These are phyloP conservation scores for Nannobrachium achirus DNA, from an alignment of 2,113 vertebrate genomes.

Conservation along the genomic window DNA sequence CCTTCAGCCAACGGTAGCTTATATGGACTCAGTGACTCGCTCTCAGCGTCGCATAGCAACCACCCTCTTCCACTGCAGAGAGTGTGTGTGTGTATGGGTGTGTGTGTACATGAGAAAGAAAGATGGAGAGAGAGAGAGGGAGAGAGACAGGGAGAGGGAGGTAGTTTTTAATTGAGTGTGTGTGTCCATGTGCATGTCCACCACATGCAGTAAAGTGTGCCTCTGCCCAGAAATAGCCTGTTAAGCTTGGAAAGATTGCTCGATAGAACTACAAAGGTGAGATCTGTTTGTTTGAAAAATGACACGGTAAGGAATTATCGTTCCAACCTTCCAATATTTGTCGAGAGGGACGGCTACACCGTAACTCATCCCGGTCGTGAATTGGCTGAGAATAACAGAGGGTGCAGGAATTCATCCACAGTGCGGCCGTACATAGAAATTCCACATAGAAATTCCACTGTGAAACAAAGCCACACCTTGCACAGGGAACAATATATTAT, in stretches of 20 bases:
- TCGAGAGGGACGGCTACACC: too few species aligned
- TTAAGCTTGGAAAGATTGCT: slow-evolving; percentile 28
- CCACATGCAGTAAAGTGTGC: slow-evolving; percentile 9
- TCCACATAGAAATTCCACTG: too few species aligned
- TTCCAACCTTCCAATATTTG: neutral
- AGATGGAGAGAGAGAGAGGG: too few species aligned
- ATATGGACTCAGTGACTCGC: slow-evolving; percentile 45
- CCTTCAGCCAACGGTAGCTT: slow-evolving; percentile 32
- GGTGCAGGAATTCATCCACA: too few species aligned
- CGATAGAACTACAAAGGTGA: slow-evolving; percentile 13
- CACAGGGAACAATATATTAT: too few species aligned
- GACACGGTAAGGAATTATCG: neutral
- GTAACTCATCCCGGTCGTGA: too few species aligned
- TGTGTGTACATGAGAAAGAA: neutral
- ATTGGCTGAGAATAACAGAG: too few species aligned
- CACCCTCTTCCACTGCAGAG: slow-evolving; percentile 45
- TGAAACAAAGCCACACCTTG: too few species aligned
- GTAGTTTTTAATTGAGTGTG: neutral
- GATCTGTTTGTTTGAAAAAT: slow-evolving; percentile 15
- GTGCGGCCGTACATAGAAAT: too few species aligned
- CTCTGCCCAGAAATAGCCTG: slow-evolving; percentile 22
- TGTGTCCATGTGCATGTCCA: slow-evolving; percentile 1
- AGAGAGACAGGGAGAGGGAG: too few species aligned
- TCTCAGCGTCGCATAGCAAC: slow-evolving; percentile 78
- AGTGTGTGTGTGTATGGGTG: neutral